Base-by-base conservation (phyloP, 2,888 invertebrate species). In the Brachylomia viminalis region DNA sequence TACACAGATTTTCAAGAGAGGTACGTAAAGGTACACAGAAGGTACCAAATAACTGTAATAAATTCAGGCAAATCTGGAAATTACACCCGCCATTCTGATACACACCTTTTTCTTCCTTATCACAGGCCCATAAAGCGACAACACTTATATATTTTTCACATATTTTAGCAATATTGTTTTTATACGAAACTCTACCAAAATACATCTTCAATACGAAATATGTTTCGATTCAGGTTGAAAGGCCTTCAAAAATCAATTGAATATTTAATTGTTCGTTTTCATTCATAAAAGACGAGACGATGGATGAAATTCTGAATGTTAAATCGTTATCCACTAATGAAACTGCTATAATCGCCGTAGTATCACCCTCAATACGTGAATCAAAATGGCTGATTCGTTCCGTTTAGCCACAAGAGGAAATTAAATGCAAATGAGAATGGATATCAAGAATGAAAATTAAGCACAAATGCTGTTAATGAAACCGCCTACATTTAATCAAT, bases 371-470 rank as follows among this genome's bases (percentile, higher is more conserved):
- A 33, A 77, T 81, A 62, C 73, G 66, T 73, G 54, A 72, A 72
- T 77, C 81, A 58, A 80, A 62, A 81, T 77, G 52, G 59, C 69
- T 56, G 69, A 81, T 81, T 81, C 77, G 81, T 81, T 81, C 72
- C 81, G 56, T 79, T 75, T 23, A 59, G 20, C 45, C 58, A 30
- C 30, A 59, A 47, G 54, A 54, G n/a, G 61, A 77, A 77, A 68
- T 65, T 71, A 80, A 77, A 81, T 70, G 72, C 65, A 72, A 80
- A 81, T 80, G 42, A 58, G 58, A 77, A 68, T 58, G 10, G 15
- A 15, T 52, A 49, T 15, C 27, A 38, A 56, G 42, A 72, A 59
- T 49, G 17, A 69, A 33, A 58, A 61, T 49, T 65, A 27, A 58
- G 23, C 11, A 49, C 27, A 42, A 58, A n/a, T 23, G 15, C 3